A percentile compares a stretch with the other conserved stretches of the same genome.
phyloP scores from a whole-genome alignment of 1,140 invertebrate genomes.

The Hetaerina americana region DNA sequence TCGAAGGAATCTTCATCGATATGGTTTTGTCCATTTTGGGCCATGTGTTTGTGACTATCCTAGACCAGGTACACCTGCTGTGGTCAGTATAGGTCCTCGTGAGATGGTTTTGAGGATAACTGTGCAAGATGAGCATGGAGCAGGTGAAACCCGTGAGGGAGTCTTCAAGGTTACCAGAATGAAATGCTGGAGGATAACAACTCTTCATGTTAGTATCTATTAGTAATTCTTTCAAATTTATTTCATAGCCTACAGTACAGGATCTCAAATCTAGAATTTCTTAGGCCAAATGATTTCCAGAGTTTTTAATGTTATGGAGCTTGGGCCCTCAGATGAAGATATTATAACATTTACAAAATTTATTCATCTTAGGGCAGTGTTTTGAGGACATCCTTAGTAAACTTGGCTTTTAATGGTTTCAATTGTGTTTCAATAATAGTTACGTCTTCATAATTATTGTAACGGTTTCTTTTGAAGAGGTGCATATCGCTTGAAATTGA shows the following conservation, averaged over 20 bases:
- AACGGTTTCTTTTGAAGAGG: too few species aligned
- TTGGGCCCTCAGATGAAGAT: too few species aligned
- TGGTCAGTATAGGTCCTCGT: conserved; percentile 60
- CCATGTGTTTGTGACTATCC: conserved; percentile 69
- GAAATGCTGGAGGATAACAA: conserved; percentile 93
- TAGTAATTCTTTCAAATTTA: too few species aligned
- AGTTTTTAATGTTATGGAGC: neutral
- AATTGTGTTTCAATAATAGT: too few species aligned
- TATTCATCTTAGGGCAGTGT: too few species aligned
- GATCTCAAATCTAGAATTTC: neutral
- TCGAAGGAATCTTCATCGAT: conserved; percentile 62
- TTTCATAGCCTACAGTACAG: too few species aligned
- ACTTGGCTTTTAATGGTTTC: too few species aligned
- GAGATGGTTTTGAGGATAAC: conserved; percentile 56
- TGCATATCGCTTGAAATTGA: too few species aligned
- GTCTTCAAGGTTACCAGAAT: conserved; percentile 88
- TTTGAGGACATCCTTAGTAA: too few species aligned
- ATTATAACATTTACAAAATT: too few species aligned
- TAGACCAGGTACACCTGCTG: conserved; percentile 43
- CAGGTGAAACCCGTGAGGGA: conserved; percentile 51
- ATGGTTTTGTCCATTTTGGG: conserved; percentile 76
- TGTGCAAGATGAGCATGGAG: conserved; percentile 18
- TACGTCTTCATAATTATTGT: too few species aligned
- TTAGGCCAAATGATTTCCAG: conserved; percentile 5
- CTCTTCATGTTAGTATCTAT: conserved; percentile 51